Evolutionary conservation across 2,888 invertebrate species (phyloP).

Genomic region (Idaea straminata): DNA sequence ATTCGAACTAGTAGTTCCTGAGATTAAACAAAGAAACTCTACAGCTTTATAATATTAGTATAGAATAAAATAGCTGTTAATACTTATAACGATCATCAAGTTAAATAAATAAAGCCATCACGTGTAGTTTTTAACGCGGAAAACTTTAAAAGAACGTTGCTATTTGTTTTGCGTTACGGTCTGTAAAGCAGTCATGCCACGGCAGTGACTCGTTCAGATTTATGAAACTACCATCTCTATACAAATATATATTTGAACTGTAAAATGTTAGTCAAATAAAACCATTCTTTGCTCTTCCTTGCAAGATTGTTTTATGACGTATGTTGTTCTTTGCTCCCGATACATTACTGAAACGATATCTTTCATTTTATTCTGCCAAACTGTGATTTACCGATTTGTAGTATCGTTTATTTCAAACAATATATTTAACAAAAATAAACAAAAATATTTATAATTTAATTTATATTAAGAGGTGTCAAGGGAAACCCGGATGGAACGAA

Average conservation of each 20-base stretch:
- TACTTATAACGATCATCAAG: not conserved
- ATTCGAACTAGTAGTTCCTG: too few species aligned
- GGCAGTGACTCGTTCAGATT: slow-evolving; percentile 25
- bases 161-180: slow-evolving; percentile 30
- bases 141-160: slow-evolving; percentile 23
- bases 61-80: not conserved
- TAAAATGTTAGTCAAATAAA: not conserved
- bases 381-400: not conserved
- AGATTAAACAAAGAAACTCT: too few species aligned
- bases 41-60: too few species aligned
- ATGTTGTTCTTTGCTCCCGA: not conserved
- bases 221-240: slow-evolving; percentile 19
- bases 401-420: slow-evolving; percentile 14
- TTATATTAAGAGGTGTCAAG: too few species aligned
- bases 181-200: slow-evolving; percentile 25
- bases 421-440: too few species aligned
- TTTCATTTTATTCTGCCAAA: not conserved
- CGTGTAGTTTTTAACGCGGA: slow-evolving; percentile 21
- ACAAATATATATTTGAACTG: not conserved
- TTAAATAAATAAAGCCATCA: slow-evolving; percentile 22
- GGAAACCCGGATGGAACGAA: too few species aligned
- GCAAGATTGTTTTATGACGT: not conserved
- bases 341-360: not conserved
- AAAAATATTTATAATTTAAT: too few species aligned
- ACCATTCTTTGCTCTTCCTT: not conserved